Conservation (phyloP, 1,140 invertebrate genomes). For the Orchestia grillus region DNA sequence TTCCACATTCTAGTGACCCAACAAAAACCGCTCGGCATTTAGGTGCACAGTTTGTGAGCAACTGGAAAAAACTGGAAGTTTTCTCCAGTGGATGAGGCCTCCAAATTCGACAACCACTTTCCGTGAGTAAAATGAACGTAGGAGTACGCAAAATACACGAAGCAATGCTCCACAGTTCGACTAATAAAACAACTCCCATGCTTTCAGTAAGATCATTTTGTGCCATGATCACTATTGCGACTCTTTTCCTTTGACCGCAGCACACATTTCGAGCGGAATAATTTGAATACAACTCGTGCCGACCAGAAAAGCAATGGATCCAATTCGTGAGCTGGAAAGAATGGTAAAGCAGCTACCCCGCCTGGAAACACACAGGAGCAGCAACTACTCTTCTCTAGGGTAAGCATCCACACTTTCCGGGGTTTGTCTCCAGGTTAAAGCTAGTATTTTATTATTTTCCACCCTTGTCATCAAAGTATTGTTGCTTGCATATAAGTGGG, state of each 20-base stretch:
- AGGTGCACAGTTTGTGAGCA: too few relatives aligned
- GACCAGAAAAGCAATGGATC: background rate
- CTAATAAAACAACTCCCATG: too few relatives aligned
- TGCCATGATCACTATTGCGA: background rate
- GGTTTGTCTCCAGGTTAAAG: too few relatives aligned
- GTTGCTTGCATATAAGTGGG: background rate
- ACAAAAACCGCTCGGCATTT: too few relatives aligned
- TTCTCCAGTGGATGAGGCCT: too few relatives aligned
- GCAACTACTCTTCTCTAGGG: background rate
- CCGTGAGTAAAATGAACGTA: too few relatives aligned
- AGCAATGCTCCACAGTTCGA: too few relatives aligned
- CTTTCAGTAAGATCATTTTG: too few relatives aligned
- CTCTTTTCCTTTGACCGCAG: background rate
- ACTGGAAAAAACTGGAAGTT: too few relatives aligned
- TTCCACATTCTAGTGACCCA: too few relatives aligned
- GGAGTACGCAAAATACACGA: too few relatives aligned
- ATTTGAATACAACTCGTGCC: background rate
- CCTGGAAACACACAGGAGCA: background rate
- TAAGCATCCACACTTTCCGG: background rate
- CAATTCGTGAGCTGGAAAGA: background rate
- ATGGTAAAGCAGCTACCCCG: background rate
- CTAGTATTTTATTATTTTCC: background rate
- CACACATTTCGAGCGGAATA: background rate
- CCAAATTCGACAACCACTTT: too few relatives aligned
- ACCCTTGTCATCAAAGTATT: background rate